phyloP scores from a whole-genome alignment of 1,140 invertebrate species.

The Cotesia typhae region DNA sequence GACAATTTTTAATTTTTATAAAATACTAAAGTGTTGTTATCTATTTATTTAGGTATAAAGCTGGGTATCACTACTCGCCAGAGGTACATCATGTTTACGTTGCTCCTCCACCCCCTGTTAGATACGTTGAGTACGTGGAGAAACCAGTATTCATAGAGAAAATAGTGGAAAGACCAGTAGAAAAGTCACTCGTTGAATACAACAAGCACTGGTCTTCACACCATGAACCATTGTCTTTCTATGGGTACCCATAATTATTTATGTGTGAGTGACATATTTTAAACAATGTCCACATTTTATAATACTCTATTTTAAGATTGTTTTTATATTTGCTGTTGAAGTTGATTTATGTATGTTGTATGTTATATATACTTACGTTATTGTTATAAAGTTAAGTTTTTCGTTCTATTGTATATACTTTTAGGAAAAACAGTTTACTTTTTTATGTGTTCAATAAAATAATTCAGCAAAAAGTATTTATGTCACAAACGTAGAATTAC shows the following conservation, averaged over 20 bases:
- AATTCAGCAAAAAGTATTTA: no score
- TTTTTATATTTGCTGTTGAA: neutral
- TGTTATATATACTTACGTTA: neutral
- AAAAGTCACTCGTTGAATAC: constrained; percentile 51
- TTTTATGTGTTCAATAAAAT: no score
- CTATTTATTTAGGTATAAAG: constrained; percentile 51
- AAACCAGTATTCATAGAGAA: constrained; percentile 58
- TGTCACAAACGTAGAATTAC: no score
- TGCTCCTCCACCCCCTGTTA: constrained; percentile 49
- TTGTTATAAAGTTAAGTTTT: neutral
- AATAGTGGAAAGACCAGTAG: constrained; percentile 54
- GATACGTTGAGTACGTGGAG: constrained; percentile 59
- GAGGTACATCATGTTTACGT: constrained; percentile 57
- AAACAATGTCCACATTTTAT: neutral
- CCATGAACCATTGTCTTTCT: constrained; percentile 45
- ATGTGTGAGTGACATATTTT: neutral
- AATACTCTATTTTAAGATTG: neutral
- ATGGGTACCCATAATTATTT: constrained; percentile 46
- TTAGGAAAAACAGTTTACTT: no score
- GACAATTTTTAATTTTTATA: constrained; percentile 19
- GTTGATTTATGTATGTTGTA: neutral
- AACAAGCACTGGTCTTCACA: constrained; percentile 46
- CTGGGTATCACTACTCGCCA: constrained; percentile 52
- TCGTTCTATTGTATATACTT: no score
- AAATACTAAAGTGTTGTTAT: neutral